Evolutionary conservation across 2,113 vertebrate genomes (phyloP), one percentile per base, ranked within the genome.

Genomic region (Microcebus jonahi): DNA sequence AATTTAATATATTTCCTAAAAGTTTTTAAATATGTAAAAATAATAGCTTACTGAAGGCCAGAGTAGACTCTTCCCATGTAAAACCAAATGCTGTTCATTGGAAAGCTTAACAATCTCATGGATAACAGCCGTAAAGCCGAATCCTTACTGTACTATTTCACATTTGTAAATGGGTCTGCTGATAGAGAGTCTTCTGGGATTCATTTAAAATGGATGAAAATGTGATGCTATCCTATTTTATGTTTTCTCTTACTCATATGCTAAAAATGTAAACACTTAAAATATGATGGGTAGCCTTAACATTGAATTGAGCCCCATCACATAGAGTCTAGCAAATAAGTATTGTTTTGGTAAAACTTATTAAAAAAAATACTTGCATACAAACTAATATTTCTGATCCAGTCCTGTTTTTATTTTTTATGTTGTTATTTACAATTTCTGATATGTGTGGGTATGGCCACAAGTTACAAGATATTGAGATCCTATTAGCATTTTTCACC

Each of bases 401-500:
- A 67, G 21, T 29, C 50, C 42, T 15, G 21, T 81, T 57, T 57
- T 8, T 42, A 5, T 27, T 80, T 48, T 6, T 42, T 48, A 34
- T 80, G 15, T 73, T 42, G 61, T 36, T 55, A 4, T 53, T 70
- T 1, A 29, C 10, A 36, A 15, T 42, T 59, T 76, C 18, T 86
- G 5, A 27, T 27, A 20, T 31, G 3, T 8, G 18, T 53, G 55
- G 8, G 86, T 45, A 3, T 13, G 65, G 27, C 8, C 10, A 45
- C 0, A 29, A 21, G 7, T 36, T 12, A 34, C 39, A 50, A 83
- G 9, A 12, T 67, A 67, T 10, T 75, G 25, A 79, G 61, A 55
- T 83, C 29, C 77, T 70, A 45, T 34, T 93, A 90, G 8, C 20
- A 87, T 71, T 87, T 90, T 90, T 92, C 73, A 96, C 61, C 39